These are phyloP conservation scores for Teinopalpus imperialis DNA, from an alignment of 2,888 invertebrate genomes.

Conservation along the genomic window DNA sequence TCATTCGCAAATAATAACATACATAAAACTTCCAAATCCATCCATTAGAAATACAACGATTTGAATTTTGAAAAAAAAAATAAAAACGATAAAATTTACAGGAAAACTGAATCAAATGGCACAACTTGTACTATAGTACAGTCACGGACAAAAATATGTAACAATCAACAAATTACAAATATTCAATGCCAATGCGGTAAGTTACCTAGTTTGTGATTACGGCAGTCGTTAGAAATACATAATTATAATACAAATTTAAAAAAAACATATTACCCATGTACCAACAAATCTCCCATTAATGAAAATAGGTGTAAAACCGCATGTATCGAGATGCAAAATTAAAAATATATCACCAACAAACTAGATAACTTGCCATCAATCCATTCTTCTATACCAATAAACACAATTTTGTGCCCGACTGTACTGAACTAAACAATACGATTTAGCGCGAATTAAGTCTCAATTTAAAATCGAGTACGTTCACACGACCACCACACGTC, in stretches of 20 bases:
- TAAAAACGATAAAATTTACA: slow-evolving; percentile 14
- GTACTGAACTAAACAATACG: slow-evolving; percentile 23
- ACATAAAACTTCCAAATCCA: slow-evolving; percentile 6
- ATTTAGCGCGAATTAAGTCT: slow-evolving; percentile 20
- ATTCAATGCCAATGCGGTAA: too few species aligned
- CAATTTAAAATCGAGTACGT: slow-evolving; percentile 26
- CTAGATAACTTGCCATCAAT: neutral
- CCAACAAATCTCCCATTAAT: neutral
- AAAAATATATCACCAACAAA: slow-evolving; percentile 2
- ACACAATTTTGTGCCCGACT: slow-evolving; percentile 24
- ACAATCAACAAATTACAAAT: neutral
- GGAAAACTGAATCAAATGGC: slow-evolving; percentile 23
- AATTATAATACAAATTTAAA: neutral
- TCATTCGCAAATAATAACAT: neutral
- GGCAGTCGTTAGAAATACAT: neutral
- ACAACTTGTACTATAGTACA: slow-evolving; percentile 29
- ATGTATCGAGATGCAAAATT: neutral
- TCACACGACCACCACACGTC: neutral
- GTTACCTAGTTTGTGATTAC: slow-evolving; percentile 3
- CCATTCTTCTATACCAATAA: neutral
- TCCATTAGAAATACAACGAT: slow-evolving; percentile 15
- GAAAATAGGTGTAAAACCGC: too few species aligned
- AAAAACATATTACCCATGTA: neutral
- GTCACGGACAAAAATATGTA: slow-evolving; percentile 21
- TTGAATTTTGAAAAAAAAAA: slow-evolving; percentile 5